Conservation (phyloP, 2,113 vertebrate genomes). For the Gallinago undulata region DNA sequence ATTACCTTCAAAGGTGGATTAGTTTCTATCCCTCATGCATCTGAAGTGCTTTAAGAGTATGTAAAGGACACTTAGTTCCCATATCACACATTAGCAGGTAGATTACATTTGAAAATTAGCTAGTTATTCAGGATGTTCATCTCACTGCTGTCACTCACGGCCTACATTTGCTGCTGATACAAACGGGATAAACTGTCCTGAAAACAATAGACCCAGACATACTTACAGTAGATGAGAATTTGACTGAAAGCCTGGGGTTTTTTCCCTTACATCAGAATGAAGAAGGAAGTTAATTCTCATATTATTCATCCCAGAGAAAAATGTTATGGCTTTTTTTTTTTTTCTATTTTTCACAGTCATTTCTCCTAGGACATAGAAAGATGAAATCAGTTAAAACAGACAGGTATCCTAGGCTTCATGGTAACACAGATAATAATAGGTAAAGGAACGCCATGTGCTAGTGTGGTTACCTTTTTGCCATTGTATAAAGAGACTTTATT, state of each 20-base stretch:
- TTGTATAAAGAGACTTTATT: background rate
- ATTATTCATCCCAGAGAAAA: conserved; percentile 10
- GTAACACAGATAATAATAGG: background rate
- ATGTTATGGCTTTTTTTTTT: background rate
- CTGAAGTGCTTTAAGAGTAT: background rate
- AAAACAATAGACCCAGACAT: conserved; percentile 17
- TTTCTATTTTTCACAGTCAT: background rate
- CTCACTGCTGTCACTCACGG: background rate
- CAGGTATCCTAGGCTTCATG: background rate
- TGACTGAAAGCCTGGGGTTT: background rate
- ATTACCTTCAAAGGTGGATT: conserved; percentile 58
- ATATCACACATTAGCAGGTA: conserved; percentile 31
- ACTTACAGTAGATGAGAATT: background rate
- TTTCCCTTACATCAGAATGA: background rate
- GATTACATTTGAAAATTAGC: conserved; percentile 35
- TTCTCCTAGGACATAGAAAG: background rate
- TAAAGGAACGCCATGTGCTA: background rate
- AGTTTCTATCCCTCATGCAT: conserved; percentile 17
- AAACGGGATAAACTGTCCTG: conserved; percentile 33
- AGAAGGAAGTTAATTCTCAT: background rate
- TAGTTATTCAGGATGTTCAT: background rate
- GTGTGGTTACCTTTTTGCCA: background rate
- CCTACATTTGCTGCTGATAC: conserved; percentile 22
- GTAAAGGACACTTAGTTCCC: background rate
- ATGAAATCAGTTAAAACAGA: conserved; percentile 5